phyloP scores from a whole-genome alignment of 2,888 invertebrate genomes.

The Amiota communis region DNA sequence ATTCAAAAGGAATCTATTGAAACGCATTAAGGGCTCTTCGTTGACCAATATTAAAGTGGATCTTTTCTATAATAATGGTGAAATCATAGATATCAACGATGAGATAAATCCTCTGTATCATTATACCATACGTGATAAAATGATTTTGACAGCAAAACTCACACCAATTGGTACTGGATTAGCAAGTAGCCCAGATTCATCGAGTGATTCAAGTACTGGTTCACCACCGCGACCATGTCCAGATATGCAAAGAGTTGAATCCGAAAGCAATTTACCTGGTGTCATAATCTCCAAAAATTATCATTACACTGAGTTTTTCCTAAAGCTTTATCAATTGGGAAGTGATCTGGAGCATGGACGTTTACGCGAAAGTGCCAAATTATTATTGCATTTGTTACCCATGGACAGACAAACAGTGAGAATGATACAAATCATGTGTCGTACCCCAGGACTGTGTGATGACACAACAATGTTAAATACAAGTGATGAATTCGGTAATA shows the following conservation, averaged over 20 bases:
- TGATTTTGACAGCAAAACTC: slow-evolving; percentile 86
- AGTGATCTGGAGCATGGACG: slow-evolving; percentile 85
- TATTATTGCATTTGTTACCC: slow-evolving; percentile 70
- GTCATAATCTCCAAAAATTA: slow-evolving; percentile 91
- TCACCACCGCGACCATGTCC: slow-evolving; percentile 89
- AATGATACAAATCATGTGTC: slow-evolving; percentile 71
- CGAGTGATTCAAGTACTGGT: slow-evolving; percentile 94
- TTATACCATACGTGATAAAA: slow-evolving; percentile 82
- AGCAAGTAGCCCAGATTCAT: slow-evolving; percentile 90
- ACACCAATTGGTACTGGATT: slow-evolving; percentile 82
- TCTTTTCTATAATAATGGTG: slow-evolving; percentile 87
- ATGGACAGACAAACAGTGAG: slow-evolving; percentile 74
- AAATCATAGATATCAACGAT: slow-evolving; percentile 88
- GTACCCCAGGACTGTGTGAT: slow-evolving; percentile 51
- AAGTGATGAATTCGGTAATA: slow-evolving; percentile 40
- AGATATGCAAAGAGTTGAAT: slow-evolving; percentile 85
- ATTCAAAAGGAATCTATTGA: slow-evolving; percentile 84
- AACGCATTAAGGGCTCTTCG: slow-evolving; percentile 74
- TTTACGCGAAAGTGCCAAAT: slow-evolving; percentile 82
- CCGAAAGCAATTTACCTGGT: slow-evolving; percentile 92
- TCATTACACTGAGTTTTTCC: slow-evolving; percentile 85
- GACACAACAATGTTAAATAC: too few relatives aligned
- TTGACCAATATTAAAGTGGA: slow-evolving; percentile 89
- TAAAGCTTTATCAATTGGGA: slow-evolving; percentile 91
- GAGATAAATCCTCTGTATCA: slow-evolving; percentile 90